phyloP scores from a whole-genome alignment of 2,797 vertebrate genomes.

The Gephyroberyx darwinii region DNA sequence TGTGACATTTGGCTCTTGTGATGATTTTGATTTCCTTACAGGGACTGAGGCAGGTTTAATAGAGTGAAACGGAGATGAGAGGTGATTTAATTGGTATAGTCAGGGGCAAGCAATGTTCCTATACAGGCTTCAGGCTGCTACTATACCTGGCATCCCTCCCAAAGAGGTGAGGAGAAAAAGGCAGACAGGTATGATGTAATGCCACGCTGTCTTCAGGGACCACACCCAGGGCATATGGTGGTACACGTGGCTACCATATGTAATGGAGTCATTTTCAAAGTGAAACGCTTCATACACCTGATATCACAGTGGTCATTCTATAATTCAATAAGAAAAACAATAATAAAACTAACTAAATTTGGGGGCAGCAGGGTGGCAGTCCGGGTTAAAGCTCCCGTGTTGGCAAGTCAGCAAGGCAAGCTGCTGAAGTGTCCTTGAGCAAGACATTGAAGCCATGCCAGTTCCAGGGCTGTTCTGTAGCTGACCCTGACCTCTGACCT shows the following conservation, averaged over 20 bases:
- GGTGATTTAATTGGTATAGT: background rate
- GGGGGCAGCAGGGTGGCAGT: too few species aligned
- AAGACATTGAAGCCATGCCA: too few species aligned
- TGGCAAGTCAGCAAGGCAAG: too few species aligned
- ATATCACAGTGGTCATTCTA: too few species aligned
- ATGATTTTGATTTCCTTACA: background rate
- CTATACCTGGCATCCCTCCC: constrained; percentile 2
- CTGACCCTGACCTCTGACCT: background rate
- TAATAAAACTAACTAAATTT: too few species aligned
- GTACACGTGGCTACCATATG: background rate
- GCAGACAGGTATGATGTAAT: constrained; percentile 2
- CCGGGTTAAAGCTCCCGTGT: too few species aligned
- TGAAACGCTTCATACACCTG: background rate
- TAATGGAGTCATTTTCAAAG: background rate
- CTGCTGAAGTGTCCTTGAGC: background rate
- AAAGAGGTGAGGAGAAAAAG: background rate
- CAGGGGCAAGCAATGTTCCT: background rate
- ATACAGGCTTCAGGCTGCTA: constrained; percentile 13
- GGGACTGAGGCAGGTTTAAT: background rate
- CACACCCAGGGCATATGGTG: constrained; percentile 15
- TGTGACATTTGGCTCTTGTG: background rate
- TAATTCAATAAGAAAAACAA: too few species aligned
- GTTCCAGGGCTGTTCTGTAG: too few species aligned
- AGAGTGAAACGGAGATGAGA: background rate
- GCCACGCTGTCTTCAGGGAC: background rate